Percentiles rank a stretch among this genome's conserved stretches.
Conservation (phyloP, 2,113 vertebrate species). For the Rallus limicola region DNA sequence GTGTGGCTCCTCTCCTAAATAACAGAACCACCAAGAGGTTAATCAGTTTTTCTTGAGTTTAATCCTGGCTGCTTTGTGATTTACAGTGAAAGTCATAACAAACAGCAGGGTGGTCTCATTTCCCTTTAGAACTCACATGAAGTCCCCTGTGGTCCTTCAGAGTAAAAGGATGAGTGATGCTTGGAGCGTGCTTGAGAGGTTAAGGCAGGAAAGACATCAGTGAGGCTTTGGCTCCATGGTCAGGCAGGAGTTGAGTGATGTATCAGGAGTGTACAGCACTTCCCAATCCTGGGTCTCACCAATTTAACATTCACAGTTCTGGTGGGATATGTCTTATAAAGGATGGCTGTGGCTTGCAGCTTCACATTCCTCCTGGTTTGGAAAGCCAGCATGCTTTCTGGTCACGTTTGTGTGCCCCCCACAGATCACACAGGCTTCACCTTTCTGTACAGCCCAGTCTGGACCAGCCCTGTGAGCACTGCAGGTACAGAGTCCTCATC, state of each 20-base stretch:
- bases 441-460: neutral
- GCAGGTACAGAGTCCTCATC: neutral
- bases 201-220: neutral
- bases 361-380: neutral
- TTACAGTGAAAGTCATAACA: neutral
- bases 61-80: neutral
- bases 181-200: neutral
- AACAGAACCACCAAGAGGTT: neutral
- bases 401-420: neutral
- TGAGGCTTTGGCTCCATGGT: neutral
- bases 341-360: neutral
- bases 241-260: neutral
- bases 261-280: rapidly evolving
- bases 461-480: neutral
- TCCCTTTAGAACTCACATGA: neutral
- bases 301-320: rapidly evolving
- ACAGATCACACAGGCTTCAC: neutral
- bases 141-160: neutral
- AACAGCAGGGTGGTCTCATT: neutral
- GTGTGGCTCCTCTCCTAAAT: neutral
- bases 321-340: neutral
- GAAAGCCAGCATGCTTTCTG: neutral
- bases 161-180: neutral
- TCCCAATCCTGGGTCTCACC: neutral
- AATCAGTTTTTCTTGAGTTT: neutral